Evolutionary conservation across 2,888 invertebrate genomes (phyloP).

Genomic region (Clitarchus hookeri): DNA sequence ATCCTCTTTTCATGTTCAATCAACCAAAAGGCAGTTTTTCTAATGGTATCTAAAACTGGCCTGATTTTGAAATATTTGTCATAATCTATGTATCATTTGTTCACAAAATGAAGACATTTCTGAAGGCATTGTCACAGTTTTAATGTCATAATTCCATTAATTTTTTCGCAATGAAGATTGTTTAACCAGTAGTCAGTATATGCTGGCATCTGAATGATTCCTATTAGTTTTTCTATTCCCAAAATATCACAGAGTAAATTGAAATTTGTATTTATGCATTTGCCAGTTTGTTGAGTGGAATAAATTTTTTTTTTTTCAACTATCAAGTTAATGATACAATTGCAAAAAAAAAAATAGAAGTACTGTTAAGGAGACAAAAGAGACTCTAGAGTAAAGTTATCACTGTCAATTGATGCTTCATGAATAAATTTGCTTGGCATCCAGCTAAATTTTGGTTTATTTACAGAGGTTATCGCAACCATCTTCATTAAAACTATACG

Average conservation of each 20-base stretch:
- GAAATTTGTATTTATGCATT: too few relatives aligned
- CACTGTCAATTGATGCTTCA: conserved; percentile 7
- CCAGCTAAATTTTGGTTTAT: background rate
- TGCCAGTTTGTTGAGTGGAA: too few relatives aligned
- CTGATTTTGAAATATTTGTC: background rate
- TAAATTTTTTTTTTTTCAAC: background rate
- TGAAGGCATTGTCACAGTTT: too few relatives aligned
- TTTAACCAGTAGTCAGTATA: too few relatives aligned
- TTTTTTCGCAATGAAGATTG: too few relatives aligned
- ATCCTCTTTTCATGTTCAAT: conserved; percentile 10
- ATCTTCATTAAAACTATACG: background rate
- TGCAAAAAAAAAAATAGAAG: background rate
- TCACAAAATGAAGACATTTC: too few relatives aligned
- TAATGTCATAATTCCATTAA: too few relatives aligned
- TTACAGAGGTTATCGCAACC: background rate
- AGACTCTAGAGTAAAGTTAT: background rate
- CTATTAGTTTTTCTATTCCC: too few relatives aligned
- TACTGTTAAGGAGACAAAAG: background rate
- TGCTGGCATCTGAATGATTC: too few relatives aligned
- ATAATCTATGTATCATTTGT: too few relatives aligned
- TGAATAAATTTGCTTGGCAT: background rate
- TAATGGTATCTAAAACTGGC: background rate
- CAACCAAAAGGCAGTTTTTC: background rate
- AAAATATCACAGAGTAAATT: too few relatives aligned
- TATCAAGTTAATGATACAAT: background rate